Percentiles rank a stretch among this genome's conserved stretches.
Conservation (phyloP, 2,113 vertebrate genomes). For the Macrotus californicus region DNA sequence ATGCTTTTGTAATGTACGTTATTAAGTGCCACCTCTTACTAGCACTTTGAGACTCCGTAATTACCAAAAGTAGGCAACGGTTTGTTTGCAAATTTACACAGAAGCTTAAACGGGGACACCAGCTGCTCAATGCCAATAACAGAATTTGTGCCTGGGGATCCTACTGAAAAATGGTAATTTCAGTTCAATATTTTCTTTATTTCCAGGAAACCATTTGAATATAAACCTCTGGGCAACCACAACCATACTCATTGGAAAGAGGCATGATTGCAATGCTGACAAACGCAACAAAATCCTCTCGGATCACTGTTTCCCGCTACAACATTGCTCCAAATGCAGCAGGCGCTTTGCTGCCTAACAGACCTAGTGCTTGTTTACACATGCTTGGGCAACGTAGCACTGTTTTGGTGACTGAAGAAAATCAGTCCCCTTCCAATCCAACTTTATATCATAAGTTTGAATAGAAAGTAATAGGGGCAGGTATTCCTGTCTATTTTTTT, state of each 20-base stretch:
- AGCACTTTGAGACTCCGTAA: slow-evolving; percentile 4
- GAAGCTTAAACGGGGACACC: slow-evolving; percentile 11
- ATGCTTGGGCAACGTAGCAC: background rate
- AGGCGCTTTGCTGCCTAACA: background rate
- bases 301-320: background rate
- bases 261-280: background rate
- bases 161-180: slow-evolving; percentile 52
- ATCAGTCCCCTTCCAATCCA: background rate
- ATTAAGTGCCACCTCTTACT: slow-evolving; percentile 37
- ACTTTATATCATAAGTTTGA: background rate
- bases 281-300: background rate
- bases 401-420: background rate
- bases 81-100: slow-evolving; percentile 31
- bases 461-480: background rate
- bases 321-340: background rate
- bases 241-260: background rate
- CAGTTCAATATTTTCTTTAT: slow-evolving; percentile 56
- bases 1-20: background rate
- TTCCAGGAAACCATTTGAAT: slow-evolving; percentile 38
- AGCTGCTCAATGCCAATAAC: slow-evolving; percentile 14
- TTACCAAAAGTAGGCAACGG: slow-evolving; percentile 19
- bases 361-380: background rate
- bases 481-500: background rate
- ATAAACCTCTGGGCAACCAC: background rate
- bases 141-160: slow-evolving; percentile 32